Base-by-base conservation (phyloP, 2,113 vertebrate species). In the Pelmatolapia mariae region DNA sequence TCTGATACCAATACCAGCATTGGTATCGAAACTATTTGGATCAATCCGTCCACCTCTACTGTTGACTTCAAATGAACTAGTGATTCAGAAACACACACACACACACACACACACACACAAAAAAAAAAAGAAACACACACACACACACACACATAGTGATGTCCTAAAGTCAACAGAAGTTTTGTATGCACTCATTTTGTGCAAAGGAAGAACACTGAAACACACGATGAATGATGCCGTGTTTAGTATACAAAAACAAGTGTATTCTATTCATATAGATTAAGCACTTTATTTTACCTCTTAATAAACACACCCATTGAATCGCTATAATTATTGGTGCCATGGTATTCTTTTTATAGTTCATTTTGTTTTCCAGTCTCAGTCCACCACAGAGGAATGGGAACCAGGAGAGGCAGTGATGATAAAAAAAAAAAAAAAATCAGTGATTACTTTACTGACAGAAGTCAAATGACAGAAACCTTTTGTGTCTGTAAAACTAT, bases 271-370 rank as follows among this genome's bases (percentile, higher is more conserved):
- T 78, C 45, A 50, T 50, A 50, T 50, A 38, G n/a, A 43, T 24
- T 13, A 29, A 78, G 43, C 4, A n/a, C n/a, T 31, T 78, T 29
- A 78, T 29, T n/a, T 63, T 40, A 15, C 31, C 36, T 81, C 31
- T 56, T 56, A 52, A 22, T 8, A 26, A 66, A 84, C 5, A 40
- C 10, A 78, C 45, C 19, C n/a, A 78, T 9, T 78, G 26, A 52
- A 78, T 13, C 1, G 1, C 45, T 78, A 0, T 13, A 26, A 26
- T 78, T 19, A 52, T 0, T 9, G 26, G 16, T 31, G 18, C 45
- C 26, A 33, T 50, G 73, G 26, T 52, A 31, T 36, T 38, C 56
- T 52, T 50, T 12, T 63, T 22, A 47, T 31, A 45, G 24, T 61
- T 13, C 10, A 40, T 11, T 13, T 40, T 57, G 33, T 19, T 57